These are phyloP conservation scores for Diaprepes abbreviatus DNA, from an alignment of 2,888 invertebrate genomes.

Conservation along the genomic window DNA sequence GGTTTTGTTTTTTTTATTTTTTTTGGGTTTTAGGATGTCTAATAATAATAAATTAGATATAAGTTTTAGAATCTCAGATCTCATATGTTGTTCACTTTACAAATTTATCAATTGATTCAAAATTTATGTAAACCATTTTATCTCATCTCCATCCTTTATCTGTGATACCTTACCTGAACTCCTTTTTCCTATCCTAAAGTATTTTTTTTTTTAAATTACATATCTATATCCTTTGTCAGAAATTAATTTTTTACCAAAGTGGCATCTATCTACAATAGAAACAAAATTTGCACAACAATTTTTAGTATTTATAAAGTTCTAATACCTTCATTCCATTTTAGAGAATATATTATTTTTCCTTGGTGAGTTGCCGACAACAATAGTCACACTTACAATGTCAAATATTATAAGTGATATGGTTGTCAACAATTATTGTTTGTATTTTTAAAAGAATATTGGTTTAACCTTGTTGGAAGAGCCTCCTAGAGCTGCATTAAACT, in stretches of 20 bases:
- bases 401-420: no score
- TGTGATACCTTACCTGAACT: constrained; percentile 56
- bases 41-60: constrained; percentile 53
- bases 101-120: constrained; percentile 50
- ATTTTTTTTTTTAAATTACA: background rate
- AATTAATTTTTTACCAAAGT: constrained; percentile 8
- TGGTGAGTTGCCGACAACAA: no score
- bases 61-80: constrained; percentile 60
- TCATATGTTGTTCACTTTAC: constrained; percentile 59
- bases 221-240: background rate
- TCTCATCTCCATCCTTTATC: constrained; percentile 60
- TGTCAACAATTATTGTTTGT: no score
- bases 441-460: no score
- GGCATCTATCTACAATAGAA: no score
- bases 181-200: constrained; percentile 9
- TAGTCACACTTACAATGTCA: no score
- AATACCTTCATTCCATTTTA: no score
- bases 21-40: constrained; percentile 58
- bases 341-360: no score
- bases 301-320: no score
- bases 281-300: no score
- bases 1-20: constrained; percentile 44
- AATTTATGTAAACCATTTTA: constrained; percentile 38
- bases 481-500: no score
- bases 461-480: no score